phyloP scores from a whole-genome alignment of 92 coral and sea anemone genomes.

The Paramuricea clavata region DNA sequence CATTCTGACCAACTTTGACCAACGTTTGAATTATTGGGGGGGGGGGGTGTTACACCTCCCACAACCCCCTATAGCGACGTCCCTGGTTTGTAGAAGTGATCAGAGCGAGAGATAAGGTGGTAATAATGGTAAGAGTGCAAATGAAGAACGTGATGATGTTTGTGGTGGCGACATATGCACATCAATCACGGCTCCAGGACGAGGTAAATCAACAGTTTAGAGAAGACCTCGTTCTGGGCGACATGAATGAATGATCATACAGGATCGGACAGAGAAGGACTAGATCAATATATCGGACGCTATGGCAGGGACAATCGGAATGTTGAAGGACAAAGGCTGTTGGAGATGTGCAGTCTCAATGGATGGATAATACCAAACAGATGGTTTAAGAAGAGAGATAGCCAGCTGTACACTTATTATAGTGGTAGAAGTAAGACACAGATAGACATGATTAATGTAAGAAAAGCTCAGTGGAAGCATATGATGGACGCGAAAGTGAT shows the following conservation, averaged over 20 bases:
- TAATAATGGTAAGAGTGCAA: no score
- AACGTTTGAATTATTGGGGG: no score
- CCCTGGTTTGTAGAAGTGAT: no score
- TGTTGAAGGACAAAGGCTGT: neutral
- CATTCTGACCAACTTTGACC: no score
- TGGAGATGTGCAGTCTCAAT: constrained; percentile 14
- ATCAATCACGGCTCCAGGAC: neutral
- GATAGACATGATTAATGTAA: neutral
- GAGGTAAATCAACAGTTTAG: constrained; percentile 5
- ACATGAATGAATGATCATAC: constrained; percentile 18
- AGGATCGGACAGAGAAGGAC: neutral
- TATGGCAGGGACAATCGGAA: neutral
- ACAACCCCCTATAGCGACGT: no score
- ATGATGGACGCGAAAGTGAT: neutral
- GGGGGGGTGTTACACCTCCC: no score
- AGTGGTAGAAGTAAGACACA: neutral
- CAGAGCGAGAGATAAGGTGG: no score
- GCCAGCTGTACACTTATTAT: neutral
- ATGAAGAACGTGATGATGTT: no score
- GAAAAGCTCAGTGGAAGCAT: neutral
- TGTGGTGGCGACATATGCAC: no score
- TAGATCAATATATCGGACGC: constrained; percentile 12
- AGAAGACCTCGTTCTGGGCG: constrained; percentile 28
- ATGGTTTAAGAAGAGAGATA: neutral
- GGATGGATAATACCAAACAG: constrained; percentile 15